These are phyloP conservation scores for Pogonocherus hispidulus DNA, from an alignment of 2,888 invertebrate species.

Conservation along the genomic window DNA sequence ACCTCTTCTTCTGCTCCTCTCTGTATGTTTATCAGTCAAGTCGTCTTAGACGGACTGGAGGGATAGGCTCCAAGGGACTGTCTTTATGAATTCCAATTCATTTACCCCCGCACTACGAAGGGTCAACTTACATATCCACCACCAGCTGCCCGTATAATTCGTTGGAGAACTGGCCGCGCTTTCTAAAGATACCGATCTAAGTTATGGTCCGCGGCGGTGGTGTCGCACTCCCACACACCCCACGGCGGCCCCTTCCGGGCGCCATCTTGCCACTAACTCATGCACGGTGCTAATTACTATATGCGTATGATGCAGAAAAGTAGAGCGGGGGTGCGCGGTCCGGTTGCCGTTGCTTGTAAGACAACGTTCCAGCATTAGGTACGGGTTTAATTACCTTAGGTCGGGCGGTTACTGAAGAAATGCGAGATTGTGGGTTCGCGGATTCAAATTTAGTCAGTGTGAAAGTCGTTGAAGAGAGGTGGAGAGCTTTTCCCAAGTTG, in stretches of 20 bases:
- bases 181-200: conserved; percentile 66
- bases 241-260: conserved; percentile 66
- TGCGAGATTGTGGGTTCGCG: too few relatives aligned
- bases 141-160: conserved; percentile 67
- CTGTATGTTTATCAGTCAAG: too few relatives aligned
- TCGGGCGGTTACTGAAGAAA: conserved; percentile 14
- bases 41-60: too few relatives aligned
- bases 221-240: conserved; percentile 67
- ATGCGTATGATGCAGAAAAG: conserved; percentile 34
- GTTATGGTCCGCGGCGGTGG: conserved; percentile 65
- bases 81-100: too few relatives aligned
- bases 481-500: too few relatives aligned
- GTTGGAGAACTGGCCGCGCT: conserved; percentile 66
- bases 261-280: conserved; percentile 65
- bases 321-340: conserved; percentile 46
- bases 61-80: too few relatives aligned
- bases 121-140: conserved; percentile 27
- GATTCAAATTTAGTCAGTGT: too few relatives aligned
- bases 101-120: too few relatives aligned
- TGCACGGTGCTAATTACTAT: conserved; percentile 51
- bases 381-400: conserved; percentile 35
- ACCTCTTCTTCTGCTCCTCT: too few relatives aligned
- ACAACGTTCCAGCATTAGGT: conserved; percentile 59
- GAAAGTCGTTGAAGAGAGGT: too few relatives aligned
- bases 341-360: conserved; percentile 53